These are phyloP conservation scores for Drosophila guanche DNA, from an alignment of 1,140 invertebrate genomes.

Conservation along the genomic window DNA sequence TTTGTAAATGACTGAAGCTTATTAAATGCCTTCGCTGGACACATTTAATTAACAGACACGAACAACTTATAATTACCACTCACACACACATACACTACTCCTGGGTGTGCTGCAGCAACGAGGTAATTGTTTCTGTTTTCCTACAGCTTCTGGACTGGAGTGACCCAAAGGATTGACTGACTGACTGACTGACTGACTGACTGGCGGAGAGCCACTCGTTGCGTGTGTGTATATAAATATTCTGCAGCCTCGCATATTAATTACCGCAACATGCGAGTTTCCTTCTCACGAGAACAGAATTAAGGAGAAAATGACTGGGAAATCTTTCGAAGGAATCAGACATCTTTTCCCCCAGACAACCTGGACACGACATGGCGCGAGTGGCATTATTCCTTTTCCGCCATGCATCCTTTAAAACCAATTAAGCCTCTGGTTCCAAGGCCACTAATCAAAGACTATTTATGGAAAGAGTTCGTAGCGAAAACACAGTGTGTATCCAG, in stretches of 20 bases:
- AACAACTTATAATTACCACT: slow-evolving; percentile 74
- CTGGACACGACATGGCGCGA: background rate
- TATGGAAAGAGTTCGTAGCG: slow-evolving; percentile 43
- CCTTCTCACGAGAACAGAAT: slow-evolving; percentile 4
- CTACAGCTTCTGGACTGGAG: slow-evolving; percentile 2
- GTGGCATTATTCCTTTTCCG: background rate
- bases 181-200: slow-evolving; percentile 17
- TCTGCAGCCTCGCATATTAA: slow-evolving; percentile 66
- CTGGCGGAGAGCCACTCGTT: slow-evolving; percentile 7
- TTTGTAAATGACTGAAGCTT: slow-evolving; percentile 77
- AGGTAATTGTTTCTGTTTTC: slow-evolving; percentile 64
- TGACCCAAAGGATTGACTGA: slow-evolving; percentile 9
- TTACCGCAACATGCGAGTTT: slow-evolving; percentile 50
- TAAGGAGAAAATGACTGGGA: slow-evolving; percentile 12
- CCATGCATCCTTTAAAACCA: slow-evolving; percentile 46
- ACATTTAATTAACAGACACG: slow-evolving; percentile 82
- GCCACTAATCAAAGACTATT: slow-evolving; percentile 66
- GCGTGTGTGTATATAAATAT: slow-evolving; percentile 67
- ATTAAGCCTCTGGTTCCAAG: slow-evolving; percentile 40
- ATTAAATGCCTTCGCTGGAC: slow-evolving; percentile 78
- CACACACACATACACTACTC: slow-evolving; percentile 23
- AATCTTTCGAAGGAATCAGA: background rate
- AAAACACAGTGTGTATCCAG: slow-evolving; percentile 22
- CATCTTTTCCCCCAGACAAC: background rate
- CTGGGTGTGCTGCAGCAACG: slow-evolving; percentile 43